A percentile compares a stretch with the other conserved stretches of the same genome.
Conservation (phyloP, 2,888 invertebrate species). For the Celastrina argiolus region DNA sequence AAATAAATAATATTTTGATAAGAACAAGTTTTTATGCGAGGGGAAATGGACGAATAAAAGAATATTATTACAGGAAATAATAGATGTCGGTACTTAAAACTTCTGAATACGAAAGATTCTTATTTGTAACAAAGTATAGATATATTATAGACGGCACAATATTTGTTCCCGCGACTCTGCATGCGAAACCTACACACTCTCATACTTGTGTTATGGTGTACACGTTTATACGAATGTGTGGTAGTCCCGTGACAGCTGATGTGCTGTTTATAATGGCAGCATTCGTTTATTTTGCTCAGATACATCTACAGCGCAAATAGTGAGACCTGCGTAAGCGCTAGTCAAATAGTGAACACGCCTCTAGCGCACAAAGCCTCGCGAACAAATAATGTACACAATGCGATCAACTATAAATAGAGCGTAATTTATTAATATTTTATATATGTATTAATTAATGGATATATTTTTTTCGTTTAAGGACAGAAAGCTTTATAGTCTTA, state of each 20-base stretch:
- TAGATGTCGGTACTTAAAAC: constrained; percentile 62
- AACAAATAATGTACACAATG: constrained; percentile 31
- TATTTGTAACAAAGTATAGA: constrained; percentile 48
- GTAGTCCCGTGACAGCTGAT: background rate
- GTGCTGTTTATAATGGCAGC: background rate
- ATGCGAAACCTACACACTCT: background rate
- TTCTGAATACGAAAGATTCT: constrained; percentile 38
- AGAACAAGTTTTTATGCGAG: constrained; percentile 63
- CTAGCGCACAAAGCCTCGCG: background rate
- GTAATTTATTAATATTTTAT: constrained; percentile 60
- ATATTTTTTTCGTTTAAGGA: constrained; percentile 43
- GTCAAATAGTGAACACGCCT: background rate
- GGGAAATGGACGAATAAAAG: constrained; percentile 44
- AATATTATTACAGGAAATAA: constrained; percentile 38
- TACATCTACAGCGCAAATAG: background rate
- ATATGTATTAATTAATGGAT: constrained; percentile 42
- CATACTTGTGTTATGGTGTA: too few relatives aligned
- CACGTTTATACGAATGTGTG: background rate
- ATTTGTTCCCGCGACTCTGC: background rate
- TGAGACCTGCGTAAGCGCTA: background rate
- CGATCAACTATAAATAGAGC: constrained; percentile 55
- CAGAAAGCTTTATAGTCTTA: constrained; percentile 47
- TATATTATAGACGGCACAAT: constrained; percentile 32
- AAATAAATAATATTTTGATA: constrained; percentile 72
- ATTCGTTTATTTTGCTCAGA: too few relatives aligned